phyloP scores from a whole-genome alignment of 2,113 vertebrate species.

The Amphiprion ocellaris region DNA sequence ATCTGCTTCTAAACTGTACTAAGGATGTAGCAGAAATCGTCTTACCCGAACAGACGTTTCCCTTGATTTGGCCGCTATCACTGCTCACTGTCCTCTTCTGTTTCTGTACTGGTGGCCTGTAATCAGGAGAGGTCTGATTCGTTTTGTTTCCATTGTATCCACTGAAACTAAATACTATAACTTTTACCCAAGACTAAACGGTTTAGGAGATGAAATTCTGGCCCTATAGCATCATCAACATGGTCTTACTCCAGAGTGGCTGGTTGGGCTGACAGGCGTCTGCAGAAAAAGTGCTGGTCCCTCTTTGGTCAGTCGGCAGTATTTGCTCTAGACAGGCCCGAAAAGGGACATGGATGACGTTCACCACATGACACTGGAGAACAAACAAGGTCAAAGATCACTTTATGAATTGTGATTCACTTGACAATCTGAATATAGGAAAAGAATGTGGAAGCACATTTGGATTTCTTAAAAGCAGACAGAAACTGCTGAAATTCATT shows the following conservation, averaged over 20 bases:
- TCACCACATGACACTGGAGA: constrained; percentile 51
- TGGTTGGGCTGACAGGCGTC: constrained; percentile 6
- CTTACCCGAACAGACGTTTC: constrained; percentile 60
- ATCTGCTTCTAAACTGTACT: not conserved
- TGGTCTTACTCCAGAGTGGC: constrained; percentile 66
- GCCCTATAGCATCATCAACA: not conserved
- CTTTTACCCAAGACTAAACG: not conserved
- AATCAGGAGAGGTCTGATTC: not conserved
- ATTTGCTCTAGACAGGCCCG: constrained; percentile 15
- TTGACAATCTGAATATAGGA: not conserved
- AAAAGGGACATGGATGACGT: not conserved
- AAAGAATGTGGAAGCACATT: not conserved
- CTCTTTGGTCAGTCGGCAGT: constrained; percentile 29
- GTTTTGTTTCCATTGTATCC: not conserved
- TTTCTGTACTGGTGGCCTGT: constrained; percentile 43
- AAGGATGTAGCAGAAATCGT: not conserved
- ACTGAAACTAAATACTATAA: not conserved
- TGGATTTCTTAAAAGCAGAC: not conserved
- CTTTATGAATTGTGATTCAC: not conserved
- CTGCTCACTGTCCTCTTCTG: constrained; percentile 46
- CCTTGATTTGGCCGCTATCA: constrained; percentile 29
- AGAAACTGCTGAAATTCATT: not conserved
- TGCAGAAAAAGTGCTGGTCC: constrained; percentile 28
- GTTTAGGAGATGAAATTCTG: not conserved
- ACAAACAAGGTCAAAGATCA: constrained; percentile 53